Evolutionary conservation across 2,113 vertebrate genomes (phyloP).

Genomic region (Platysteira castanea): DNA sequence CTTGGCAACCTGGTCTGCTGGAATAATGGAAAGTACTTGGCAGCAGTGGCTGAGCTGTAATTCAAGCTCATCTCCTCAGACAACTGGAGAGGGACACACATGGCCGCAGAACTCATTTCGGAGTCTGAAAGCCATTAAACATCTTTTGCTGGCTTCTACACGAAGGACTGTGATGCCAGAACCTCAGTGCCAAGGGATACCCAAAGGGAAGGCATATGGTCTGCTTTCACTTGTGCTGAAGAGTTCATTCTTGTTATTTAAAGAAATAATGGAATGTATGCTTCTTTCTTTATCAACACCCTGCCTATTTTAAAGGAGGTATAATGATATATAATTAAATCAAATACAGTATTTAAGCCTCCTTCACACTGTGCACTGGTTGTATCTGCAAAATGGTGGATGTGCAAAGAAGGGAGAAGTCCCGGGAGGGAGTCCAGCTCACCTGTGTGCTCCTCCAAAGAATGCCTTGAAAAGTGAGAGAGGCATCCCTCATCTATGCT

Average conservation of each 20-base stretch:
- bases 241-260: constrained; percentile 68
- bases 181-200: constrained; percentile 70
- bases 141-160: constrained; percentile 72
- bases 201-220: constrained; percentile 75
- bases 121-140: constrained; percentile 77
- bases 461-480: neutral
- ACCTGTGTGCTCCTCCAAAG: neutral
- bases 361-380: neutral
- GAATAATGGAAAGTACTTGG: constrained; percentile 70
- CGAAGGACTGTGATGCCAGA: constrained; percentile 62
- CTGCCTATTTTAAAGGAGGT: neutral
- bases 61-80: constrained; percentile 78
- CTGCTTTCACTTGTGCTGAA: constrained; percentile 64
- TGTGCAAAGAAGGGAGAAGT: neutral
- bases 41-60: constrained; percentile 75
- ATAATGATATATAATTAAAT: neutral
- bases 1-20: constrained; percentile 67
- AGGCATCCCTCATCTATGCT: neutral
- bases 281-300: constrained; percentile 11
- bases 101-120: constrained; percentile 73
- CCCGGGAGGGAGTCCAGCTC: neutral
- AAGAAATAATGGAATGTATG: constrained; percentile 57
- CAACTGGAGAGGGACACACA: constrained; percentile 76
- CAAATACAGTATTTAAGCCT: neutral
- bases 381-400: neutral